These are phyloP conservation scores for Synanthedon myopaeformis DNA, from an alignment of 2,888 invertebrate species.

Conservation along the genomic window DNA sequence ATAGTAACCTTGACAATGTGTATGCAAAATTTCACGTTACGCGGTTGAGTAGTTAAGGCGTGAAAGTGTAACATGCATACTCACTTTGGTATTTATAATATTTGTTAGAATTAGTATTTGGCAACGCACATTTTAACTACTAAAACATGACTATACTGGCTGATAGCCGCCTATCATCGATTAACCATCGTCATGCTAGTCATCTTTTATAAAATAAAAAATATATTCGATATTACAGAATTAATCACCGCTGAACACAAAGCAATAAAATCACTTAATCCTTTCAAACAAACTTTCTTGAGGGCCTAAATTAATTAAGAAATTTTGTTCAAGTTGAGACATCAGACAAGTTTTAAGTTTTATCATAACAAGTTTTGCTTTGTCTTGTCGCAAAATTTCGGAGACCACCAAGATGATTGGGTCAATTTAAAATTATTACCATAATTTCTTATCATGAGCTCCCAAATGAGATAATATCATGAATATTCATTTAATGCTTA, in stretches of 20 bases:
- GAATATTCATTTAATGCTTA: conserved; percentile 38
- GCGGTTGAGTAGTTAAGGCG: too few relatives aligned
- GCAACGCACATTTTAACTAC: too few relatives aligned
- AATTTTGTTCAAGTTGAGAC: conserved; percentile 35
- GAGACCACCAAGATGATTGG: conserved; percentile 44
- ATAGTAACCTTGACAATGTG: too few relatives aligned
- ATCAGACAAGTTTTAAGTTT: too few relatives aligned
- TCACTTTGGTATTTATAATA: too few relatives aligned
- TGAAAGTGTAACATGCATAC: too few relatives aligned
- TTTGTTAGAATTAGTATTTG: too few relatives aligned
- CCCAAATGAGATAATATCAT: conserved; percentile 38
- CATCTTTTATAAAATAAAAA: background rate
- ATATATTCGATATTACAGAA: conserved; percentile 2
- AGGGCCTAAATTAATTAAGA: conserved; percentile 44
- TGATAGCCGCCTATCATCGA: too few relatives aligned
- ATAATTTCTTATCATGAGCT: conserved; percentile 56
- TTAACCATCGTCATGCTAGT: too few relatives aligned
- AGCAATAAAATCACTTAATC: conserved; percentile 26
- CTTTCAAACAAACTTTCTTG: conserved; percentile 27
- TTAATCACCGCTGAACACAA: conserved; percentile 12
- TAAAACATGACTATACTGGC: too few relatives aligned
- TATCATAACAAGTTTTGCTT: conserved; percentile 38
- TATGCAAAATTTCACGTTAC: too few relatives aligned
- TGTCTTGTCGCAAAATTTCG: conserved; percentile 24
- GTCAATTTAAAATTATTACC: conserved; percentile 59